Base-by-base conservation (phyloP, 2,113 vertebrate genomes). In the Ranitomeya variabilis region DNA sequence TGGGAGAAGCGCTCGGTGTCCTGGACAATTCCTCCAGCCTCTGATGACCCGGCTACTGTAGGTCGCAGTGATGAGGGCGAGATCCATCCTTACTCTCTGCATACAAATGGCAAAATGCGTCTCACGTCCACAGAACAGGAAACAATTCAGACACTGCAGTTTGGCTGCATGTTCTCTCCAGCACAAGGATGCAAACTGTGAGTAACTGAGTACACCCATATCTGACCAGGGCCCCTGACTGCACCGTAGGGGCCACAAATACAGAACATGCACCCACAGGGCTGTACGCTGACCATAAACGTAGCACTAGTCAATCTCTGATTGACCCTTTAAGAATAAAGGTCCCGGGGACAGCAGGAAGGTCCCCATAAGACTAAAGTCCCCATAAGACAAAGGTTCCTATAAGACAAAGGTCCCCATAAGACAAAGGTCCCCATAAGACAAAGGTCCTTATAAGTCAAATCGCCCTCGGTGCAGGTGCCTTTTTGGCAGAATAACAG, bases 171-270 rank as follows among this genome's bases (percentile, higher is more conserved):
- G 87, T 23, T 77, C 71, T 9, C 87, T 89, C 7, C 87, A 89
- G 37, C 52, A 89, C 51, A 89, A 77, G 21, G n/a, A 77, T 23
- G 80, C 80, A 67, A 89, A 77, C 71, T 37, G 87, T 89, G 80
- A 89, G 87, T 89, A 80, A 14, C 54, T 26, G 54, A 59, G 54
- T 4, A 0, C 11, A 7, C 23, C 60, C 9, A 19, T 6, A 15
- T n/a, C 18, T 83, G 45, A 21, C 21, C 62, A 66, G 60, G 60
- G 78, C 1, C 9, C 16, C 60, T 16, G 7, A 15, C 23, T 37
- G 14, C 13, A 15, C 6, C 31, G 14, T 18, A 10, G 21, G 31
- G 7, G 15, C 12, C 26, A 51, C 6, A 21, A 6, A 76, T 76
- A 10, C 52, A 21, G 8, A 7, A 74, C 45, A 18, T 26, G n/a